Conservation (phyloP, 2,797 vertebrate species). For the Tolypeutes matacus region DNA sequence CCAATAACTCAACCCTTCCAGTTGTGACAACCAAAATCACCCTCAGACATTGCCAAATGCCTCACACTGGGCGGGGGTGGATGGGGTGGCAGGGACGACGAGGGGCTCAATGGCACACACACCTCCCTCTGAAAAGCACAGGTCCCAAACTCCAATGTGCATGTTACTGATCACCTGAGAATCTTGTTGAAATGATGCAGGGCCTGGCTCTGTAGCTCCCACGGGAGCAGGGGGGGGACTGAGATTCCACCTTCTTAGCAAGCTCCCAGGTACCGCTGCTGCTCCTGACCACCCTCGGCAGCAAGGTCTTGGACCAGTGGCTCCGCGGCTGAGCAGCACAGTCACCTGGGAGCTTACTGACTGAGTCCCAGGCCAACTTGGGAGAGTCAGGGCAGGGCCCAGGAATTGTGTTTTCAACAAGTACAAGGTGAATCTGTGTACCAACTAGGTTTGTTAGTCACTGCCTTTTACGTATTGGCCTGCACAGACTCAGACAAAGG, state of each 20-base stretch:
- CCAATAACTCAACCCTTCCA: not conserved
- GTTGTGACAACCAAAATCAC: not conserved
- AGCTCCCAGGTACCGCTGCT: not conserved
- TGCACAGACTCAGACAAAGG: not conserved
- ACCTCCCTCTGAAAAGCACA: no score
- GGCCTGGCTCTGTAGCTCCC: not conserved
- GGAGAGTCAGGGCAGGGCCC: not conserved
- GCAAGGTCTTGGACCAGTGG: accelerated
- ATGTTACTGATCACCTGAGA: not conserved
- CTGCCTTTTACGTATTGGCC: not conserved
- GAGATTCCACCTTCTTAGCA: not conserved
- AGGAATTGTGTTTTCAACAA: not conserved
- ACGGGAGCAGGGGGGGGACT: not conserved
- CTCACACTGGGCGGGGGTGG: no score
- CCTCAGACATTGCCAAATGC: not conserved
- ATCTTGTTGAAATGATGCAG: not conserved
- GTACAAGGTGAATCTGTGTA: not conserved
- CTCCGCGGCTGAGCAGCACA: no score
- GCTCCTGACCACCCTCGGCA: not conserved
- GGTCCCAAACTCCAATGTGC: no score
- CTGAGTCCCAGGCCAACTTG: not conserved
- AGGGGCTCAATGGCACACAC: no score
- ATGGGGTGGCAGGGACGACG: no score
- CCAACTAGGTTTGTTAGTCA: accelerated
- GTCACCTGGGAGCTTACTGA: not conserved